Percentiles rank a stretch among this genome's conserved stretches.
Evolutionary conservation across 2,797 vertebrate genomes (phyloP).

Genomic region (Falco columbarius): DNA sequence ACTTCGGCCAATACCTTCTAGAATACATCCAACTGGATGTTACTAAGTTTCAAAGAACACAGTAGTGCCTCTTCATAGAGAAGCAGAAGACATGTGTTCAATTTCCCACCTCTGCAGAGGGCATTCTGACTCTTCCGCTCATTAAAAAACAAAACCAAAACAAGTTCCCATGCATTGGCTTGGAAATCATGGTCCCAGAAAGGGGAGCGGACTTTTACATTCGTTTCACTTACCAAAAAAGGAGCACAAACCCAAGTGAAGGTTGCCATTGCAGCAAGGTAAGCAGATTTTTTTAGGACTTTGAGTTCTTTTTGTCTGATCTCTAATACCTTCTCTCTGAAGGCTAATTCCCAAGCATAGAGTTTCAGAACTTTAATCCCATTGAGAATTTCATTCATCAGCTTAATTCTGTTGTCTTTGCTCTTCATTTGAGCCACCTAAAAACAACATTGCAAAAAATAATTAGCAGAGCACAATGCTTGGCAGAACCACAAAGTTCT

Average conservation of each 20-base stretch:
- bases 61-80: not conserved
- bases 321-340: slow-evolving; percentile 89
- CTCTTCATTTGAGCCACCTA: slow-evolving; percentile 98
- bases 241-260: slow-evolving; percentile 98
- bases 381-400: slow-evolving; percentile 97
- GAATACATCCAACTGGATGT: not conserved
- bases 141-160: not conserved
- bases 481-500: slow-evolving; percentile 39
- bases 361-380: slow-evolving; percentile 97
- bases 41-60: not conserved
- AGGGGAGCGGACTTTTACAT: not conserved
- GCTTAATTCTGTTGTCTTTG: slow-evolving; percentile 95
- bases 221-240: slow-evolving; percentile 88
- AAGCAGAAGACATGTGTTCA: not conserved
- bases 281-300: slow-evolving; percentile 91
- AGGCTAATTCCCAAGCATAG: slow-evolving; percentile 97
- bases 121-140: not conserved
- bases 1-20: not conserved
- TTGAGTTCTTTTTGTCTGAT: slow-evolving; percentile 90
- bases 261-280: slow-evolving; percentile 88
- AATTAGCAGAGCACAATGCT: slow-evolving; percentile 28
- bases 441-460: slow-evolving; percentile 18
- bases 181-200: not conserved
- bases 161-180: not conserved
- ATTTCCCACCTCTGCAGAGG: not conserved